Percentiles rank a stretch among this genome's conserved stretches.
Conservation (phyloP, 2,888 invertebrate species). For the Chydorus sphaericus region DNA sequence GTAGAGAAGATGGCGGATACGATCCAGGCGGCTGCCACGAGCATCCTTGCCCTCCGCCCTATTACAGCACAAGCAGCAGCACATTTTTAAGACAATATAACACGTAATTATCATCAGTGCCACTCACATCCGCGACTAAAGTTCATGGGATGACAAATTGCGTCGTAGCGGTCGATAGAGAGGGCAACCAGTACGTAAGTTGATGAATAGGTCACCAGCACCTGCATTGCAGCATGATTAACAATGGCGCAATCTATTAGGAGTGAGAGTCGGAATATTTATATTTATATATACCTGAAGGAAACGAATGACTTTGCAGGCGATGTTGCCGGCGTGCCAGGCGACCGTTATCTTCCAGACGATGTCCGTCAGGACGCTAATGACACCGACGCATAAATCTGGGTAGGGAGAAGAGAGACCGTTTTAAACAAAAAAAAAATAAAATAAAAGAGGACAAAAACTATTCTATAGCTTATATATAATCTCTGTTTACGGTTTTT, state of each 20-base stretch:
- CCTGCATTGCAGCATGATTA: constrained; percentile 32
- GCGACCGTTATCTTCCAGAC: constrained; percentile 75
- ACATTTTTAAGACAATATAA: neutral
- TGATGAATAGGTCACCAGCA: constrained; percentile 77
- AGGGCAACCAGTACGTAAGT: constrained; percentile 83
- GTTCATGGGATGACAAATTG: constrained; percentile 88
- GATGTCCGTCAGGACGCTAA: constrained; percentile 78
- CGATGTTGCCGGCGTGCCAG: constrained; percentile 76
- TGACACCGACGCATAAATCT: constrained; percentile 77
- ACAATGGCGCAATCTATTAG: neutral
- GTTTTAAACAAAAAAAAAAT: too few species aligned
- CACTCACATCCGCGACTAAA: constrained; percentile 86
- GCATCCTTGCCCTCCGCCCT: constrained; percentile 71
- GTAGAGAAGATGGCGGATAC: constrained; percentile 66
- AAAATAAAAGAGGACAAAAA: too few species aligned
- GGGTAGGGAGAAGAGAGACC: too few species aligned
- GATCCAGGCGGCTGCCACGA: constrained; percentile 68
- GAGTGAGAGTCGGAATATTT: neutral
- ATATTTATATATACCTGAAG: constrained; percentile 42
- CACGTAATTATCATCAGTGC: neutral
- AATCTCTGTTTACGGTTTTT: too few species aligned
- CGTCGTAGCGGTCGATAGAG: constrained; percentile 83
- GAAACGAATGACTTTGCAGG: constrained; percentile 75
- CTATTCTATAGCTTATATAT: too few species aligned
- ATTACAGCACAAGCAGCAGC: too few species aligned